phyloP scores from a whole-genome alignment of 2,113 vertebrate species.

The Anser cygnoides region DNA sequence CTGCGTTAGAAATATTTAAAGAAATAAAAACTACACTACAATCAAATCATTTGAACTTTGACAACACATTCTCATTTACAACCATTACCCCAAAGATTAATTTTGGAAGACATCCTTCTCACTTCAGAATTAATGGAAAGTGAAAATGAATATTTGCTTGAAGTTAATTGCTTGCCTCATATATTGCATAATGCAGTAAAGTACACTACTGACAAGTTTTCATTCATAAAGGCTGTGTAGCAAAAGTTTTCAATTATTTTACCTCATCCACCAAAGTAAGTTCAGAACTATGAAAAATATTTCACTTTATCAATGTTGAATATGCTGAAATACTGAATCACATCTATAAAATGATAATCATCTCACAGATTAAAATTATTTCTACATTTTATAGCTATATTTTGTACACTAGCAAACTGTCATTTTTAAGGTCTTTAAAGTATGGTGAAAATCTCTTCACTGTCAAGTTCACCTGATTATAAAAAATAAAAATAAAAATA shows the following conservation, averaged over 20 bases:
- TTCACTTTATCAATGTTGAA: background rate
- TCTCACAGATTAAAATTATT: background rate
- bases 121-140: slow-evolving; percentile 51
- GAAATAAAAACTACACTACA: slow-evolving; percentile 3
- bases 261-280: background rate
- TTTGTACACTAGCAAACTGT: background rate
- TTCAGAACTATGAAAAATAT: background rate
- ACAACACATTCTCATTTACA: background rate
- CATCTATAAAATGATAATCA: background rate
- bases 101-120: slow-evolving; percentile 16
- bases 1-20: background rate
- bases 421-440: background rate
- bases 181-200: slow-evolving; percentile 18
- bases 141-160: slow-evolving; percentile 64
- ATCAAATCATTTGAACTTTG: slow-evolving; percentile 18
- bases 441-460: background rate
- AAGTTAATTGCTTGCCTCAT: slow-evolving; percentile 57
- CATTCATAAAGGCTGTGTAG: background rate
- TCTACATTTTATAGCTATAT: background rate
- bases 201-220: background rate
- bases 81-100: background rate
- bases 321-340: background rate
- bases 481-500: background rate
- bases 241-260: slow-evolving; percentile 31
- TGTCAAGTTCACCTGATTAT: background rate